A percentile compares a stretch with the other conserved stretches of the same genome.
These are phyloP conservation scores for Adelognathus sp. DNA, from an alignment of 2,888 invertebrate genomes.

Conservation along the genomic window DNA sequence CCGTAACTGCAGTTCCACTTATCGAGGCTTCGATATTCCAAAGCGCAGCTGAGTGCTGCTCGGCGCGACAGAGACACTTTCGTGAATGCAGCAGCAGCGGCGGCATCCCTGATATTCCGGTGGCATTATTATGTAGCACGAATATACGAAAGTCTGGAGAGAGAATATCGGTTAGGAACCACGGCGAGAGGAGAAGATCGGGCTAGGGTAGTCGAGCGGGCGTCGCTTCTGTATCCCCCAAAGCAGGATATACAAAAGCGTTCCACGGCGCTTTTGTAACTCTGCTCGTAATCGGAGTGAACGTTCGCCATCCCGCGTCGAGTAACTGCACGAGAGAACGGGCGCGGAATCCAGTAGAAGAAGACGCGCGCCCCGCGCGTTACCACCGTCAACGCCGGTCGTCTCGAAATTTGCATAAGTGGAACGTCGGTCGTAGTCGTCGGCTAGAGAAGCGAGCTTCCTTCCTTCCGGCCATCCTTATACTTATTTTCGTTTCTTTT, in stretches of 20 bases:
- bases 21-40: neutral
- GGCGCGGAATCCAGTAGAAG: constrained; percentile 7
- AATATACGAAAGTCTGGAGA: neutral
- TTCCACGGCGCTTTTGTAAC: constrained; percentile 43
- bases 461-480: constrained; percentile 18
- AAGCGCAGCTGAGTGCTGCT: neutral
- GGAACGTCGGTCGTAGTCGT: constrained; percentile 49
- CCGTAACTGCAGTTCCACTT: neutral
- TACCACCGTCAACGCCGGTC: constrained; percentile 27
- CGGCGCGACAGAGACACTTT: no score
- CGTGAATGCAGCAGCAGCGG: neutral
- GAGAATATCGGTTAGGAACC: constrained; percentile 17
- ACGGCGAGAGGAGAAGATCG: neutral
- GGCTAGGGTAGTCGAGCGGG: neutral
- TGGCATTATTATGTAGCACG: neutral
- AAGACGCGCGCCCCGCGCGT: constrained; percentile 11
- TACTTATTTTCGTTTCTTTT: constrained; percentile 6
- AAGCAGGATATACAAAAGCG: constrained; percentile 31
- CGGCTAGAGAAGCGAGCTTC: constrained; percentile 10
- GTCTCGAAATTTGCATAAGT: constrained; percentile 51
- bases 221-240: constrained; percentile 1
- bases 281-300: constrained; percentile 45
- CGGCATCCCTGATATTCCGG: neutral
- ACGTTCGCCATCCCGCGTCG: constrained; percentile 31
- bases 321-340: neutral